A percentile compares a stretch with the other conserved stretches of the same genome.
These are phyloP conservation scores for Gambusia yucatana DNA, from an alignment of 2,797 vertebrate genomes.

Conservation along the genomic window DNA sequence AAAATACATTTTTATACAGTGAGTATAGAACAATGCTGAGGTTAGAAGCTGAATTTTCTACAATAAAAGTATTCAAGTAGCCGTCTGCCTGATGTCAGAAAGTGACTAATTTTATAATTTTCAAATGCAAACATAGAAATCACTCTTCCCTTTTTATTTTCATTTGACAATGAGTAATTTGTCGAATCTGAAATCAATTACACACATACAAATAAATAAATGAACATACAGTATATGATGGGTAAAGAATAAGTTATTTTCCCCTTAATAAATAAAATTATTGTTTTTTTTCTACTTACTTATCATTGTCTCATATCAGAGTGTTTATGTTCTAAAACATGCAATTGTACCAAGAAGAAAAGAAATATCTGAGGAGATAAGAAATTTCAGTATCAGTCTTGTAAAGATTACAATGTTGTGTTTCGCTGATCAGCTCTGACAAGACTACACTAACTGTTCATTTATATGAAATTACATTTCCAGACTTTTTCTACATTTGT, in stretches of 20 bases:
- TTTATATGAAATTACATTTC: not conserved
- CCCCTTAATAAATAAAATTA: too few relatives aligned
- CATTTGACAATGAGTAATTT: not conserved
- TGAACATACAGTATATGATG: too few relatives aligned
- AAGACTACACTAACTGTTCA: not conserved
- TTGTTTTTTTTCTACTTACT: not conserved
- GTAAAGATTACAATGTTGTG: not conserved
- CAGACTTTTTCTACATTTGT: not conserved
- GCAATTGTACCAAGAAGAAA: not conserved
- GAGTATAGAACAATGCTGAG: not conserved
- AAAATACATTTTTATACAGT: conserved; percentile 10
- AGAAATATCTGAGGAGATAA: too few relatives aligned
- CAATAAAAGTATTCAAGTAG: not conserved
- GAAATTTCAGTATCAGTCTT: not conserved
- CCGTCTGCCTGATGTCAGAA: not conserved
- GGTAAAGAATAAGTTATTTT: not conserved
- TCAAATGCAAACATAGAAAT: not conserved
- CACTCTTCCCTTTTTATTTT: not conserved
- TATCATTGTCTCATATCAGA: not conserved
- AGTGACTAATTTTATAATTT: not conserved
- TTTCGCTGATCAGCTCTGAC: not conserved
- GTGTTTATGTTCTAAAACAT: not conserved
- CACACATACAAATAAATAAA: too few relatives aligned
- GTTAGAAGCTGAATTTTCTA: not conserved
- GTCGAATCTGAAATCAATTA: not conserved